Conservation (phyloP, 2,888 invertebrate genomes). For the Drosophila pegasa region DNA sequence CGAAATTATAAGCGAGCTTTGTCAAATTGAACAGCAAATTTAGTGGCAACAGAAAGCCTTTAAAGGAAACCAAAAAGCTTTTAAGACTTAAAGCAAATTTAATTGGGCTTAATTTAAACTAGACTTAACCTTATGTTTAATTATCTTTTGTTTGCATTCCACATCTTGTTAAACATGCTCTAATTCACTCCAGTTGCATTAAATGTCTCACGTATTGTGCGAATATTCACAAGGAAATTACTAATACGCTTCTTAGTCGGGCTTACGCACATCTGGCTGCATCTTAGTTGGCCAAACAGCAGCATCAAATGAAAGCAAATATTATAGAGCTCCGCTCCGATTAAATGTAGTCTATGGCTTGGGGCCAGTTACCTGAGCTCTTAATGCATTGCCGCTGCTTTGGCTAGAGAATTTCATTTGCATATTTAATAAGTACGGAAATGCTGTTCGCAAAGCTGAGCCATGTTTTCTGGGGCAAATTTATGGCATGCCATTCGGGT, state of each 20-base stretch:
- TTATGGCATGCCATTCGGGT: constrained; percentile 55
- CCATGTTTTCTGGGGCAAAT: constrained; percentile 34
- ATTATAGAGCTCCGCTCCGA: background rate
- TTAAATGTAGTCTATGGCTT: background rate
- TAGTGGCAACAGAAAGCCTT: background rate
- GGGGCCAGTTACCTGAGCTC: constrained; percentile 13
- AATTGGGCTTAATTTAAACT: too few species aligned
- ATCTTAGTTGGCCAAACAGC: background rate
- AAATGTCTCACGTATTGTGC: background rate
- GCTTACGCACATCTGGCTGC: background rate
- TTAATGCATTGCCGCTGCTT: constrained; percentile 41
- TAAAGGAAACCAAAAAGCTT: background rate
- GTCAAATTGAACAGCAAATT: background rate
- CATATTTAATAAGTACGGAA: constrained; percentile 60
- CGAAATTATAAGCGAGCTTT: background rate
- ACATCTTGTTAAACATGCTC: background rate
- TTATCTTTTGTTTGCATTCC: background rate
- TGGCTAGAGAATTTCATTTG: constrained; percentile 64
- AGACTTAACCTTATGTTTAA: too few species aligned
- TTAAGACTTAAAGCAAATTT: background rate
- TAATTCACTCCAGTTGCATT: background rate
- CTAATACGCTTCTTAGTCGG: background rate
- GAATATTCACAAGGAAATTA: too few species aligned
- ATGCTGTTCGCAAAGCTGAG: constrained; percentile 14
- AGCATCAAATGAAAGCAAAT: background rate